A percentile compares a stretch with the other conserved stretches of the same genome.
phyloP scores from a whole-genome alignment of 2,888 invertebrate genomes.

The Drosophila pegasa region DNA sequence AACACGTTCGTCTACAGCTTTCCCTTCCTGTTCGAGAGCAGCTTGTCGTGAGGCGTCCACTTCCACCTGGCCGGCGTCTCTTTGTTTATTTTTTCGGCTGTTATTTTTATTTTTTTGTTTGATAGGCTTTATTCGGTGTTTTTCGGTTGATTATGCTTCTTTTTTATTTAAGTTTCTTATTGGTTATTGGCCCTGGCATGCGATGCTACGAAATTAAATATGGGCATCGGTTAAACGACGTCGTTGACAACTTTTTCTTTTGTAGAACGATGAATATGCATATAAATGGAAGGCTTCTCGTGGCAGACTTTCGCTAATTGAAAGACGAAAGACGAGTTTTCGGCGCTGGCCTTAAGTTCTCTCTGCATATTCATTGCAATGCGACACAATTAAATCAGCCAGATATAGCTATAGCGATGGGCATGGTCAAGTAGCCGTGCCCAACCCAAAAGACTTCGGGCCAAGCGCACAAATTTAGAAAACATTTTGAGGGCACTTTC shows the following conservation, averaged over 20 bases:
- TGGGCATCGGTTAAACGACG: slow-evolving; percentile 54
- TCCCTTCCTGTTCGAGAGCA: slow-evolving; percentile 81
- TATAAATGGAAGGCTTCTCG: slow-evolving; percentile 52
- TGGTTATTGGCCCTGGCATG: slow-evolving; percentile 49
- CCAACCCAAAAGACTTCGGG: slow-evolving; percentile 47
- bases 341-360: slow-evolving; percentile 35
- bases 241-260: slow-evolving; percentile 73
- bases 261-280: slow-evolving; percentile 68
- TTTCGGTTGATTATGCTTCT: slow-evolving; percentile 35
- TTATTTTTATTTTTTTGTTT: slow-evolving; percentile 33
- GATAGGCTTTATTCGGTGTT: slow-evolving; percentile 60
- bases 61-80: slow-evolving; percentile 38
- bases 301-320: slow-evolving; percentile 73
- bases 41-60: slow-evolving; percentile 48
- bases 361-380: slow-evolving; percentile 65
- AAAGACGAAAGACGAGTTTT: slow-evolving; percentile 54
- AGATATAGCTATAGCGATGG: slow-evolving; percentile 51
- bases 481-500: slow-evolving; percentile 82
- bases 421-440: slow-evolving; percentile 41
- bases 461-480: slow-evolving; percentile 76
- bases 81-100: slow-evolving; percentile 26
- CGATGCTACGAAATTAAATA: slow-evolving; percentile 64
- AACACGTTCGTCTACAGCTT: slow-evolving; percentile 71
- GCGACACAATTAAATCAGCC: slow-evolving; percentile 73
- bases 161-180: slow-evolving; percentile 15